These are phyloP conservation scores for Oncorhynchus mykiss DNA, from an alignment of 2,113 vertebrate species.

Conservation along the genomic window DNA sequence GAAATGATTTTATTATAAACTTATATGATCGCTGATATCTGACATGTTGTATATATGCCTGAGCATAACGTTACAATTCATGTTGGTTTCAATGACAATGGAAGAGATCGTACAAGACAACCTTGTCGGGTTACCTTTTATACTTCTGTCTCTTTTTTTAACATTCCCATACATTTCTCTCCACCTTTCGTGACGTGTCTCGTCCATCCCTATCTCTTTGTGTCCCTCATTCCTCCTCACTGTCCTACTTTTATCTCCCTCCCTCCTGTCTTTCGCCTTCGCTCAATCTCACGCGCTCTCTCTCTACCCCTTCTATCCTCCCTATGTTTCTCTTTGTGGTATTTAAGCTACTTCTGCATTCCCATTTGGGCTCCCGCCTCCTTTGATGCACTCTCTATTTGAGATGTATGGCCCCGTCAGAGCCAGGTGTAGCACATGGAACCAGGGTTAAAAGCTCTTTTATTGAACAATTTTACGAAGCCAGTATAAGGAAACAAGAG, in stretches of 20 bases:
- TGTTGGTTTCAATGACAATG: no score
- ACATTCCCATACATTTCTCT: not conserved
- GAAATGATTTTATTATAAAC: no score
- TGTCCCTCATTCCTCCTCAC: not conserved
- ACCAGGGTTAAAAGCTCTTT: slow-evolving; percentile 63
- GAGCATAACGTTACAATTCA: no score
- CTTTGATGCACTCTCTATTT: slow-evolving; percentile 42
- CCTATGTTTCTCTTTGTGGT: no score
- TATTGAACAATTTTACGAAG: slow-evolving; percentile 69
- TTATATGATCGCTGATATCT: no score
- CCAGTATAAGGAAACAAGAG: slow-evolving; percentile 43
- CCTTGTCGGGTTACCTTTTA: no score
- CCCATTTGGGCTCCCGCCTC: slow-evolving; percentile 12
- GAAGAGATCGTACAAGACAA: no score
- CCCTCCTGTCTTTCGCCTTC: not conserved
- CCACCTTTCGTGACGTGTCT: not conserved
- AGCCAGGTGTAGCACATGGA: slow-evolving; percentile 58
- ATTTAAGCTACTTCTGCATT: no score
- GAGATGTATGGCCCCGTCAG: slow-evolving; percentile 43
- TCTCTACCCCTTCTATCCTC: no score
- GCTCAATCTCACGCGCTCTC: slow-evolving; percentile 15
- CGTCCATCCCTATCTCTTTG: not conserved
- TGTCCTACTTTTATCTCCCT: slow-evolving; percentile 15
- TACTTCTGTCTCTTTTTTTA: not conserved
- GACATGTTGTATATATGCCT: no score